Evolutionary conservation across 1,140 invertebrate genomes (phyloP), one percentile per base, ranked within the genome.

Genomic region (Nasonia longicornis): DNA sequence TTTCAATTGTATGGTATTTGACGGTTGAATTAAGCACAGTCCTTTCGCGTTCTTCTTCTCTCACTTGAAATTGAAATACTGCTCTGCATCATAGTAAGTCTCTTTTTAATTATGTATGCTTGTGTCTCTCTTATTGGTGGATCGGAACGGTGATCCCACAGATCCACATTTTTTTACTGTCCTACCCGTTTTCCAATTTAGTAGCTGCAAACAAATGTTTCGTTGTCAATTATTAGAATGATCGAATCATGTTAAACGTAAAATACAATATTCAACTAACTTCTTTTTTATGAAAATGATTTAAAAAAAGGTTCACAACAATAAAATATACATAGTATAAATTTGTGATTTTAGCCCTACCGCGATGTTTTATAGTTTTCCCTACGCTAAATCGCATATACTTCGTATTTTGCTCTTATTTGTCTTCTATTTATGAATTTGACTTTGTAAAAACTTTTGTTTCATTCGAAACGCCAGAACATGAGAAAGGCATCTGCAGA

Each of bases 401-500:
- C 73, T 75, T 74, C 79, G 16, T 77, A 58, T 71, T 71, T 81
- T 72, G 80, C 48, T 77, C 73, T 63, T 77, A 81, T 42, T 77
- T 73, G 3, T 82, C 76, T 72, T 82, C 80, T 82, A 74, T 38
- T 79, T 77, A 77, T 48, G 74, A 82, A 42, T 78, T 77, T 82
- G 74, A 82, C 63, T 78, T 82, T 82, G 81, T 69, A 79, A 78
- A 82, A 82, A 52, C 78, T 82, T 82, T 82, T 81, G 74, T 81
- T 63, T 82, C 76, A 82, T 58, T 76, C 81, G 81, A 64, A 79
- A 78, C 81, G 81, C 81, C 81, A 82, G 22, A 79, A 16, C 67
- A 73, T 79, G 81, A 78, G 81, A 78, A 82, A 79, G 70, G 81
- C 69, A 82, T 82, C 81, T 82, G 81, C 78, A 82, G 81, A 74